Percentiles rank a stretch among this genome's conserved stretches.
Evolutionary conservation across 1,140 invertebrate genomes (phyloP).

Genomic region (Amphibalanus amphitrite): DNA sequence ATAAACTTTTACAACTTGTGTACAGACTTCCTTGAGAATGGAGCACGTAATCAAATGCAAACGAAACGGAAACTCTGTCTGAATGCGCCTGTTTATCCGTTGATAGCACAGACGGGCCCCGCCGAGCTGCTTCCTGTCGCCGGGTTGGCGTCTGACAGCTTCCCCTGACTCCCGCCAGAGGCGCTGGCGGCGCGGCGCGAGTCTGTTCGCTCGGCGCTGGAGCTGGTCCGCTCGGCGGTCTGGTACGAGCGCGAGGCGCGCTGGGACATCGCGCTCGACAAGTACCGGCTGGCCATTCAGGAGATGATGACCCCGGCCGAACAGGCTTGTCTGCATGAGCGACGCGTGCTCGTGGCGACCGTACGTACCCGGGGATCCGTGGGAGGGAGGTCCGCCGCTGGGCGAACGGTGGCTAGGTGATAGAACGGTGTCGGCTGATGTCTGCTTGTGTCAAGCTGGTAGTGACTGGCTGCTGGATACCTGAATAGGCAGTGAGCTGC

Average conservation of each 20-base stretch:
- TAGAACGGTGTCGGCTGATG: too few species aligned
- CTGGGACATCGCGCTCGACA: neutral
- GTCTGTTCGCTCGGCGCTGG: neutral
- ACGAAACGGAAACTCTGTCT: neutral
- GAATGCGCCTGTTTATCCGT: neutral
- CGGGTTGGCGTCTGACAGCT: neutral
- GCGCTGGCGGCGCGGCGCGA: neutral
- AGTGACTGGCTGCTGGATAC: too few species aligned
- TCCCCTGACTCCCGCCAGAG: neutral
- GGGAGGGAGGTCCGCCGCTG: too few species aligned
- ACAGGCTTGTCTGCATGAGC: neutral
- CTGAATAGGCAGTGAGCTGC: too few species aligned
- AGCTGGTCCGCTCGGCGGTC: neutral
- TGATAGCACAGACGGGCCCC: neutral
- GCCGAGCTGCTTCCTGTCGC: neutral
- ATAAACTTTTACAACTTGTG: too few species aligned
- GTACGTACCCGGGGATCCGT: too few species aligned
- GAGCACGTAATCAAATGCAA: neutral
- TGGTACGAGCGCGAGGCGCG: neutral
- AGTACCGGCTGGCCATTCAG: neutral
- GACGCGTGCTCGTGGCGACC: neutral
- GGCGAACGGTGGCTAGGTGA: too few species aligned
- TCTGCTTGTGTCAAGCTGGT: too few species aligned
- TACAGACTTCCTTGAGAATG: neutral
- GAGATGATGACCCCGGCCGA: neutral